Evolutionary conservation across 2,797 vertebrate genomes (phyloP), one percentile per base, ranked within the genome.

Genomic region (Ptychobarbus kaznakovi): DNA sequence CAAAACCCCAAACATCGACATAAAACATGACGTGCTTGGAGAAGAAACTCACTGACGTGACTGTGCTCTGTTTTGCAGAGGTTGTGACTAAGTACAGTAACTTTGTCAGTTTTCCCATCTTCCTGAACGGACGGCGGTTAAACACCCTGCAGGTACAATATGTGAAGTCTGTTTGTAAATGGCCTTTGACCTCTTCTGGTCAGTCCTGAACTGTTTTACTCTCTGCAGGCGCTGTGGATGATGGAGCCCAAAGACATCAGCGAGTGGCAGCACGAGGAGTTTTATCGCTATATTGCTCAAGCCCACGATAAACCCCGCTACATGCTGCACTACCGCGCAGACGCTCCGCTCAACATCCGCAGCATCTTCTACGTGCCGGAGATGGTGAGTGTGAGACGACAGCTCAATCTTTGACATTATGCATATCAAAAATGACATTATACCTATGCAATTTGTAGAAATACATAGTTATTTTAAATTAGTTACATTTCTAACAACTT

Each of bases 21-120:
- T 81, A 20, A 74, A 63, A 38, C 3, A 16, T 18, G 11, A 42
- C 2, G 0, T 32, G 16, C 49, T 44, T 3, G 4, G 10, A 58
- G 4, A 42, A 61, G 11, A n/a, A 38, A 16, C 32, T 35, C 6
- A 20, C 2, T 28, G 0, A 18, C 46, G 25, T 38, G 15, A 46
- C 32, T 81, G 25, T 20, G 53, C 16, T 83, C 0, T 74, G 8
- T 83, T 42, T 92, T 92, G 56, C 93, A 99, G 98, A 97, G 76
- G 96, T 99, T 77, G 96, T 99, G 58, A 98, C 95, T 8, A 99
- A 99, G 90, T 99, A 99, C 93, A 99, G 98, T 93, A 99, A 99
- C 93, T 99, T 99, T 68, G 95, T 99, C 90, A 98, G 96, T 92
- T 99, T 98, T 86, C 97, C 98, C 0, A 93, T 99, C 82, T 99